Conservation (phyloP, 2,113 vertebrate genomes). For the Cyphomyrus discorhynchus region DNA sequence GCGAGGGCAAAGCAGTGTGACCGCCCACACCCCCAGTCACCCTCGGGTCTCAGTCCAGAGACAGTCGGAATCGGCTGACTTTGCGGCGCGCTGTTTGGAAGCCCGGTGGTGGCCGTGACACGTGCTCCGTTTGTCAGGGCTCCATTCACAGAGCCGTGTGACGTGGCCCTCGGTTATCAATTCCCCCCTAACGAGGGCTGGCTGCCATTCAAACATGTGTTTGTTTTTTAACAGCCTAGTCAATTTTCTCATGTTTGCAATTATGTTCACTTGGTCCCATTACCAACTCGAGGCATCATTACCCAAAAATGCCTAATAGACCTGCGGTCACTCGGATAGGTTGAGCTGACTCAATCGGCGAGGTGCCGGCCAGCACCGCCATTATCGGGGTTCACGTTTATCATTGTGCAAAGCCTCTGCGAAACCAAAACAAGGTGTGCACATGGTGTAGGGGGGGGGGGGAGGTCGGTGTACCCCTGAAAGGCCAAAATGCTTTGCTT, state of each 20-base stretch:
- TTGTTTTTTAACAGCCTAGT: conserved; percentile 49
- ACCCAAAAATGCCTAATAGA: conserved; percentile 45
- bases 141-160: conserved; percentile 14
- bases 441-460: conserved; percentile 31
- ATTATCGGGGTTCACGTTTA: conserved; percentile 39
- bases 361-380: conserved; percentile 37
- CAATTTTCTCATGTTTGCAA: conserved; percentile 45
- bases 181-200: conserved; percentile 38
- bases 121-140: conserved; percentile 37
- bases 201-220: conserved; percentile 46
- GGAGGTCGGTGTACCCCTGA: conserved; percentile 27
- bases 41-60: conserved; percentile 8
- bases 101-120: background rate
- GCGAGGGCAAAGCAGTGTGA: background rate
- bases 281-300: conserved; percentile 46
- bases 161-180: conserved; percentile 30
- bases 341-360: conserved; percentile 39
- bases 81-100: conserved; percentile 18
- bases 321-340: conserved; percentile 46
- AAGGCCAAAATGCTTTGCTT: background rate
- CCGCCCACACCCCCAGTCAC: background rate
- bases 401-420: conserved; percentile 44
- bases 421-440: conserved; percentile 29
- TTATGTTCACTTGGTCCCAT: conserved; percentile 45
- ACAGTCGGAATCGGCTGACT: conserved; percentile 22